phyloP scores from a whole-genome alignment of 2,888 invertebrate species.

The Hydrotaea diabolus region DNA sequence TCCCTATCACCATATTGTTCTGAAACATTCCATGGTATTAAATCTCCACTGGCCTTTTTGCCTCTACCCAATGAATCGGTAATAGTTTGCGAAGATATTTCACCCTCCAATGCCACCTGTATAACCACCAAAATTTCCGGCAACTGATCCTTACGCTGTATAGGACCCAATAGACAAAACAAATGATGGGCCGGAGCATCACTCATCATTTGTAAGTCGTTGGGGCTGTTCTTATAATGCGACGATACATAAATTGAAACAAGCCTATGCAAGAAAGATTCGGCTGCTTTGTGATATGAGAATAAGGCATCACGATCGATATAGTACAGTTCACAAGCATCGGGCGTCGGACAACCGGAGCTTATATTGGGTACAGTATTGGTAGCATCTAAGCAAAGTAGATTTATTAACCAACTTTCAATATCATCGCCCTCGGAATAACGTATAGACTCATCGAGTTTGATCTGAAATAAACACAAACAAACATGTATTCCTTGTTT shows the following conservation, averaged over 20 bases:
- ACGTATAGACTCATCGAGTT: slow-evolving; percentile 96
- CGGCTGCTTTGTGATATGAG: slow-evolving; percentile 96
- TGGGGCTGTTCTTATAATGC: slow-evolving; percentile 99
- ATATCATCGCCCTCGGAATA: slow-evolving; percentile 93
- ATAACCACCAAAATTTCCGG: slow-evolving; percentile 97
- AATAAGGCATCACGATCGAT: slow-evolving; percentile 96
- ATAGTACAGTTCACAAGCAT: slow-evolving; percentile 92
- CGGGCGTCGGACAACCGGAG: slow-evolving; percentile 94
- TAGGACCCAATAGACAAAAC: slow-evolving; percentile 95
- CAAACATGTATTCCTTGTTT: not conserved
- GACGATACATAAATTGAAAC: slow-evolving; percentile 97
- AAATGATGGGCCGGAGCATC: slow-evolving; percentile 99
- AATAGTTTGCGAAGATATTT: slow-evolving; percentile 86
- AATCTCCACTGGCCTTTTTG: slow-evolving; percentile 95
- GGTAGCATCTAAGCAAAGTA: slow-evolving; percentile 95
- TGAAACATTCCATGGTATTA: slow-evolving; percentile 99
- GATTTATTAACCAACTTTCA: slow-evolving; percentile 94
- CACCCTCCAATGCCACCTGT: slow-evolving; percentile 90
- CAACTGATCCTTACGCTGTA: slow-evolving; percentile 87
- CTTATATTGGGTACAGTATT: slow-evolving; percentile 82
- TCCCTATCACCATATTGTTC: slow-evolving; percentile 97
- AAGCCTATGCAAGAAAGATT: slow-evolving; percentile 94
- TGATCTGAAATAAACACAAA: slow-evolving; percentile 82
- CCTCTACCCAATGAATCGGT: slow-evolving; percentile 91
- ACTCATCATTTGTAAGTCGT: slow-evolving; percentile 98